Evolutionary conservation across 2,888 invertebrate genomes (phyloP), one percentile per base, ranked within the genome.

Genomic region (Muschampia plurimacula): DNA sequence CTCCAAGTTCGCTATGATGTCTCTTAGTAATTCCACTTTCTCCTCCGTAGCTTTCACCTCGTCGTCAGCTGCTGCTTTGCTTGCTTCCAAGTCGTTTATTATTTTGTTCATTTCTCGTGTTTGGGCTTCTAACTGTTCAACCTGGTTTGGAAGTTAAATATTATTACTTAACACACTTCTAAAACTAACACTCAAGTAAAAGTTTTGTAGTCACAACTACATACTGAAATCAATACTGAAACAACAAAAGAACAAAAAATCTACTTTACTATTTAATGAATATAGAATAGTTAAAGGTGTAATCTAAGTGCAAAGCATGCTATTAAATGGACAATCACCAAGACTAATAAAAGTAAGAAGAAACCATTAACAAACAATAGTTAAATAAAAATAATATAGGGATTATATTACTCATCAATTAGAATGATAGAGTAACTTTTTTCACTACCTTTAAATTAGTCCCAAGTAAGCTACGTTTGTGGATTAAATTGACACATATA

Each of bases 1-100:
- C 84, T 98, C 98, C 57, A 98, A 88, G 78, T 97, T 97, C 0
- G 95, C 93, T 69, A 98, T 97, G 69, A 98, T 96, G 74, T 98
- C 97, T 46, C 97, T 93, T 15, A 98, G 92, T 12, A 96, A 95
- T 80, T 95, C 95, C 32, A 97, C 96, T 86, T 97, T 97, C 69
- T 97, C 97, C 44, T 96, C 95, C 0, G 97, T 96, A n/a, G 96
- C 96, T 86, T 97, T 96, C 1, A 97, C 88, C 77, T 98, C 97
- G 1, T 95, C 92, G 85, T 98, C 97, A 0, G 96, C 89, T 69
- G 96, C 95, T 2, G 95, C 95, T 78, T 96, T 96, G 75, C 96
- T 95, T 0, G 93, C 86, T 79, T 96, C 96, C 1, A 96, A 88
- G 9, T 96, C 96, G 1, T 90, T 85, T 75, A 97, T 95, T 67